A percentile compares a stretch with the other conserved stretches of the same genome.
phyloP scores from a whole-genome alignment of 2,113 vertebrate species.

The human (Homo sapiens) region DNA sequence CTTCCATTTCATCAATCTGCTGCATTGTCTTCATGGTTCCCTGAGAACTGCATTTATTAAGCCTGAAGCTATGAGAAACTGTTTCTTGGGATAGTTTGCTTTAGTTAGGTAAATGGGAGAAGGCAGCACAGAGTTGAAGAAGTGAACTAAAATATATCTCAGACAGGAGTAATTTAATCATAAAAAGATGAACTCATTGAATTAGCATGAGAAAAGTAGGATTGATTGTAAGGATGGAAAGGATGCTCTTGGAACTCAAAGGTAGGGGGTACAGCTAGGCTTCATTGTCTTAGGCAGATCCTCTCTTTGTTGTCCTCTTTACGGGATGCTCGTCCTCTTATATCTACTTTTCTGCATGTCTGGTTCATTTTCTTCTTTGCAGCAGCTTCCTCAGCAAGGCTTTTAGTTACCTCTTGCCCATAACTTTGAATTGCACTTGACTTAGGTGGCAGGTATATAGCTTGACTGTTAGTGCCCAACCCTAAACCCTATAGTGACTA shows the following conservation, averaged over 20 bases:
- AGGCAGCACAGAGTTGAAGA: not conserved
- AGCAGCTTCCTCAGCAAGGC: not conserved
- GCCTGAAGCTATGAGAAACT: not conserved
- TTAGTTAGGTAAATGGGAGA: not conserved
- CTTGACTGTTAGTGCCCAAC: not conserved
- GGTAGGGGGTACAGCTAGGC: not conserved
- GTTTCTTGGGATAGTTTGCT: not conserved
- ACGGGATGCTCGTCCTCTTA: not conserved
- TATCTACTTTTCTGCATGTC: not conserved
- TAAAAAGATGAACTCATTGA: not conserved
- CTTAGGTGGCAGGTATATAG: not conserved
- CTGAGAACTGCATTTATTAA: slow-evolving; percentile 1
- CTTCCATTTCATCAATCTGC: not conserved
- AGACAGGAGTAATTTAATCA: not conserved
- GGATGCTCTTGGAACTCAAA: not conserved
- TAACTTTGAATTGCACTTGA: not conserved
- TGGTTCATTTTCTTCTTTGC: not conserved
- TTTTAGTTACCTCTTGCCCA: not conserved
- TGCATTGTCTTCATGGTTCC: not conserved
- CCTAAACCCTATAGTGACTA: not conserved
- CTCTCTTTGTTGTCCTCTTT: not conserved
- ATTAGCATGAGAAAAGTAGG: not conserved
- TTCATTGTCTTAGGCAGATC: not conserved
- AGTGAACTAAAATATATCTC: not conserved
- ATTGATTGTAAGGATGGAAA: not conserved